A percentile compares a stretch with the other conserved stretches of the same genome.
Conservation (phyloP, 2,888 invertebrate genomes). For the Parnassius mnemosyne region DNA sequence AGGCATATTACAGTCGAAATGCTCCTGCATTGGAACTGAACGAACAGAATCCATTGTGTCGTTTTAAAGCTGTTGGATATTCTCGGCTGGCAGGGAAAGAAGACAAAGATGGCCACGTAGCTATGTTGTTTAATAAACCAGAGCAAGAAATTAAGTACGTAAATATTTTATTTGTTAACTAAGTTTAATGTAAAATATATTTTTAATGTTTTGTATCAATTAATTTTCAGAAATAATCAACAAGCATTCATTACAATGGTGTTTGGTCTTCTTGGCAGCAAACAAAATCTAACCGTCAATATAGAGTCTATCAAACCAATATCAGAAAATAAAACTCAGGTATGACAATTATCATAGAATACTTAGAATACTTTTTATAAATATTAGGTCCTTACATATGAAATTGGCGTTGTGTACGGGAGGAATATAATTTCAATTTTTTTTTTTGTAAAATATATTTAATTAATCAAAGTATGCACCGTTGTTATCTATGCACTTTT, state of each 20-base stretch:
- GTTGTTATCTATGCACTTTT: no score
- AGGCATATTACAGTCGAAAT: constrained; percentile 88
- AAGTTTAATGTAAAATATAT: constrained; percentile 3
- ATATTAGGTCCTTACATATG: no score
- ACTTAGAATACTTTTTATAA: no score
- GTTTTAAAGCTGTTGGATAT: constrained; percentile 97
- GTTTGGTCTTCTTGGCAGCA: constrained; percentile 88
- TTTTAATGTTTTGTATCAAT: constrained; percentile 1
- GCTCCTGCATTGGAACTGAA: constrained; percentile 91
- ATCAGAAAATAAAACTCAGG: constrained; percentile 89
- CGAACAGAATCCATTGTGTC: constrained; percentile 93
- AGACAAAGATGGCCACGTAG: constrained; percentile 95
- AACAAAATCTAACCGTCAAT: constrained; percentile 89
- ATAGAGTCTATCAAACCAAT: constrained; percentile 89
- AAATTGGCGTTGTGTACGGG: no score
- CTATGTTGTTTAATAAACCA: constrained; percentile 90
- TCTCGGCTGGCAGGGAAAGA: constrained; percentile 91
- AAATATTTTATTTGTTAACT: constrained; percentile 10
- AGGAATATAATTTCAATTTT: no score
- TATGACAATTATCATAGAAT: constrained; percentile 44
- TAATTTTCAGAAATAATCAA: constrained; percentile 82
- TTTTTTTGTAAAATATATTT: no score
- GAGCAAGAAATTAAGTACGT: constrained; percentile 88
- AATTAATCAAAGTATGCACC: no score
- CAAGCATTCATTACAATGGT: constrained; percentile 85